Evolutionary conservation across 2,113 vertebrate species (phyloP), one percentile per base, ranked within the genome.

Genomic region (Cryptoleucopteryx plumbea): DNA sequence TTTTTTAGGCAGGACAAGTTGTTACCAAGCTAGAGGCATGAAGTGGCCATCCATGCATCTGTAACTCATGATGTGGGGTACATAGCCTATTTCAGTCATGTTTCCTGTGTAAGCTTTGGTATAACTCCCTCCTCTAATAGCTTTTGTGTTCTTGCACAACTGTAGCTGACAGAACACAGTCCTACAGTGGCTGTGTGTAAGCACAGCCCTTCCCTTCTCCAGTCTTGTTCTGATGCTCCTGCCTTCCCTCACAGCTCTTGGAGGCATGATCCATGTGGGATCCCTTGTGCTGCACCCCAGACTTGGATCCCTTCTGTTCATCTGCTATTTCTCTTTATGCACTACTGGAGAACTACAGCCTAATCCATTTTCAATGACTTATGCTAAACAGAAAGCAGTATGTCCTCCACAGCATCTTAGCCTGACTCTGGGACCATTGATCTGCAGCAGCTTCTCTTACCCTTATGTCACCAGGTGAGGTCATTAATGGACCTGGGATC

Each of bases 361-460:
- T 59, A 36, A 27, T 43, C 36, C 7, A 0, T 50, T 45, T 45
- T 21, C 23, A 73, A 29, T 25, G 22, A 23, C 27, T 56, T 42
- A 22, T 50, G 42, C 42, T 32, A 27, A 72, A 14, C 4, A 2
- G 58, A 43, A 56, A 38, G 56, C 22, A 3, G 27, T 36, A 3
- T 1, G 1, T 26, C 34, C 14, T 48, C 50, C 50, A 10, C 43
- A 45, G 48, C 17, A 1, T 34, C 38, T 25, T 34, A 40, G 29
- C 43, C 48, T 26, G 43, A 29, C 27, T 3, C 21, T 71, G 52
- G 7, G 34, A 10, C 47, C 32, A 11, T 21, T 5, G 1, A 0
- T 55, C 34, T 34, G 40, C 52, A 48, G 74, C 61, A 47, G 59
- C 16, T 42, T 7, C 42, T 32, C 42, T 23, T 75, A 47, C 14